Base-by-base conservation (phyloP, 1,140 invertebrate genomes). In the Asobara japonica region DNA sequence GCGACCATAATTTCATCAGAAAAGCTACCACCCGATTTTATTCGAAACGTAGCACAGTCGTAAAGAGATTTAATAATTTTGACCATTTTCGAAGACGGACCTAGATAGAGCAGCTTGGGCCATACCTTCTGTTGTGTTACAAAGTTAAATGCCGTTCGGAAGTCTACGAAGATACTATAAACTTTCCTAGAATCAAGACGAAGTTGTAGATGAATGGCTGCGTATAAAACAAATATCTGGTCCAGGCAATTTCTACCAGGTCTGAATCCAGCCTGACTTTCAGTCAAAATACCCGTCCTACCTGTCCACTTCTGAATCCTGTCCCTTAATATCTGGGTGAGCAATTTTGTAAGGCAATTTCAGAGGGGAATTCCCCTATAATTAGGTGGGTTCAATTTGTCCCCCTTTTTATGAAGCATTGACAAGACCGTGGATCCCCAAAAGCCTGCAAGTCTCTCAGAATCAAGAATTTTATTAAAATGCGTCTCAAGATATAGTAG, bases 241-340 rank as follows among this genome's bases (percentile, higher is more conserved):
- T 33, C 31, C 31, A 33, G 56, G 48, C 72, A 75, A 0, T 71
- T 56, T 62, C 76, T 70, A 5, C 62, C 56, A 25, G 60, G 69
- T 18, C 77, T 18, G 51, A 79, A 80, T 3, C 75, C 78, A 6
- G 74, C 71, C 67, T 78, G 77, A 0, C 16, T 6, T 61, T 79
- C 77, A 3, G 20, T 13, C 79, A 41, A 18, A 77, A 30, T 4
- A 56, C 66, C 0, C 65, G 1, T 8, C 78, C 8, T 25, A 78
- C 64, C 20, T n/a, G 31, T 6, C 31, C 31, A 33, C 10, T 33
- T 33, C 31, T 33, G 31, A 10, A 4, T 33, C 10, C 31, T 33
- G 31, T 33, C 31, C 31, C 31, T 33, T 10, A 33, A 10, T 10
- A 33, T 33, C 31, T 33, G 10, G 11, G 74, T 77, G 20, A 79